Evolutionary conservation across 2,888 invertebrate genomes (phyloP).

Genomic region (Protophormia terraenovae): DNA sequence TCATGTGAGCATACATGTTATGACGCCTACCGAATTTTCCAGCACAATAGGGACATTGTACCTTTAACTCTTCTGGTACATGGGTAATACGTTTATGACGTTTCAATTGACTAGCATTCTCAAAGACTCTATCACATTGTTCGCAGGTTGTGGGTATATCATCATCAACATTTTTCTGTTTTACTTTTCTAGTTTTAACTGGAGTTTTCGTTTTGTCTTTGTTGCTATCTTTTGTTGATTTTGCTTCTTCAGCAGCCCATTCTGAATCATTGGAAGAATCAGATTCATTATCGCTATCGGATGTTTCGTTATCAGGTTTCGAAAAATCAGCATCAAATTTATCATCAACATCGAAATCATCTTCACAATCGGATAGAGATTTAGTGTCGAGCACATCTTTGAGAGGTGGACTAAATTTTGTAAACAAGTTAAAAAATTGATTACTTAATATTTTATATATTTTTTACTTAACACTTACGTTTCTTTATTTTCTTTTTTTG

Average conservation of each 20-base stretch:
- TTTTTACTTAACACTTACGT: background rate
- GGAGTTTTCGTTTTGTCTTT: conserved; percentile 12
- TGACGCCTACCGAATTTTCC: conserved; percentile 84
- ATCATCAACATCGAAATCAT: conserved; percentile 27
- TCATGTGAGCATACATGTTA: conserved; percentile 84
- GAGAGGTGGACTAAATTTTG: background rate
- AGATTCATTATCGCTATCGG: conserved; percentile 40
- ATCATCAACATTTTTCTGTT: conserved; percentile 77
- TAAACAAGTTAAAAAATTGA: too few relatives aligned
- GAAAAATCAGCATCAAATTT: conserved; percentile 42
- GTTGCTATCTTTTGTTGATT: conserved; percentile 15
- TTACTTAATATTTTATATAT: background rate
- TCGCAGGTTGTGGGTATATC: conserved; percentile 80
- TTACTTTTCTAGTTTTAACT: conserved; percentile 51
- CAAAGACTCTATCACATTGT: conserved; percentile 85
- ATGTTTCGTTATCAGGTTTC: conserved; percentile 1
- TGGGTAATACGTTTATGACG: conserved; percentile 85
- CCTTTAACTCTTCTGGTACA: conserved; percentile 82
- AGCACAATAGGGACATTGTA: conserved; percentile 83
- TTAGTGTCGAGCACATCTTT: conserved; percentile 38
- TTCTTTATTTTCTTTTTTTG: conserved; percentile 2
- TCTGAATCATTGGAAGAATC: conserved; percentile 52
- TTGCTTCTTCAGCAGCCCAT: conserved; percentile 27
- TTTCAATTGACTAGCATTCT: conserved; percentile 85
- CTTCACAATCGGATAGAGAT: conserved; percentile 34